phyloP scores from a whole-genome alignment of 2,113 vertebrate genomes.

The Alethe castanea region DNA sequence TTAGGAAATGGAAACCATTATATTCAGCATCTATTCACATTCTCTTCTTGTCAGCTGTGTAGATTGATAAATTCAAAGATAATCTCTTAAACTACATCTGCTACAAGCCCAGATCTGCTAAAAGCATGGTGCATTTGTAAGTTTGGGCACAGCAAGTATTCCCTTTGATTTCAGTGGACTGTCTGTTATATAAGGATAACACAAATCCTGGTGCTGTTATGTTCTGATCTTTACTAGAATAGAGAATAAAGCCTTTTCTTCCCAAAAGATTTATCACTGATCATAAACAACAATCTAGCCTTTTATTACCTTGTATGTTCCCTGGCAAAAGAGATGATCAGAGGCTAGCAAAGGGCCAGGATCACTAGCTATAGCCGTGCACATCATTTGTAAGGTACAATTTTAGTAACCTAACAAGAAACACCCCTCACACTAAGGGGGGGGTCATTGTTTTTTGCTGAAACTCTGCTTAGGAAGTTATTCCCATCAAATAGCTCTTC shows the following conservation, averaged over 20 bases:
- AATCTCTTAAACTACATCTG: not conserved
- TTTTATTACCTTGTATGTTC: not conserved
- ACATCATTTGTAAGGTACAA: not conserved
- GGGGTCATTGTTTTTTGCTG: not conserved
- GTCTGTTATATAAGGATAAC: not conserved
- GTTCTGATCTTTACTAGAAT: not conserved
- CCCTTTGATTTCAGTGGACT: not conserved
- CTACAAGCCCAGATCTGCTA: not conserved
- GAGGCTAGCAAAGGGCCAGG: not conserved
- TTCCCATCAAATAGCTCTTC: not conserved
- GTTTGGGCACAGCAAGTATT: not conserved
- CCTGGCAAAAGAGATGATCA: not conserved
- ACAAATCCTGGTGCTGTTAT: not conserved
- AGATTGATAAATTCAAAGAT: not conserved
- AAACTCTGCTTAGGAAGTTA: not conserved
- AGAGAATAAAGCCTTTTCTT: not conserved
- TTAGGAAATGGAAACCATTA: too few relatives aligned
- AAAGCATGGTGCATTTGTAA: not conserved
- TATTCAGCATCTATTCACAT: too few relatives aligned
- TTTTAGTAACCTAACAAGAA: not conserved
- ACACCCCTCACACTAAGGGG: not conserved
- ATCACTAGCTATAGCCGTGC: not conserved
- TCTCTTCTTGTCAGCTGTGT: too few relatives aligned
- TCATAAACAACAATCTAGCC: not conserved
- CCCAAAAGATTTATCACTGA: not conserved